Conservation (phyloP, 2,797 vertebrate genomes). For the Hemibagrus guttatus region DNA sequence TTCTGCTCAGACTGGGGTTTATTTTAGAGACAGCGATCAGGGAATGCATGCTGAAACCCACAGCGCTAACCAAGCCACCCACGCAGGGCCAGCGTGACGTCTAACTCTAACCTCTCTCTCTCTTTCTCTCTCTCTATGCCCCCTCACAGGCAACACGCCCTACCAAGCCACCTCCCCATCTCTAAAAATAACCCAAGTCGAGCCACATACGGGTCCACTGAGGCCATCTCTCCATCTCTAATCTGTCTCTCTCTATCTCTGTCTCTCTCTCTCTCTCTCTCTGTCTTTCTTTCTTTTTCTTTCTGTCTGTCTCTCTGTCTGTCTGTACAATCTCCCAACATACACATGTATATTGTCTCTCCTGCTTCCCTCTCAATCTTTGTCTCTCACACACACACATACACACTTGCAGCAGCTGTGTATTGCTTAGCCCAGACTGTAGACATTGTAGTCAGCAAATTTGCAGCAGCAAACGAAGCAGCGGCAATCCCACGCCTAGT, state of each 20-base stretch:
- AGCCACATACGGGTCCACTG: constrained; percentile 53
- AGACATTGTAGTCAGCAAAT: constrained; percentile 33
- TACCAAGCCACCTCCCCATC: constrained; percentile 59
- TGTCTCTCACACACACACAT: neutral
- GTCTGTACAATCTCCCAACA: neutral
- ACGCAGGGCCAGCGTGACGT: constrained; percentile 62
- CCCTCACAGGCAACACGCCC: constrained; percentile 59
- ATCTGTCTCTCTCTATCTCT: too few species aligned
- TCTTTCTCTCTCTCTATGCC: constrained; percentile 53
- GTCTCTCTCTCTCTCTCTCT: neutral
- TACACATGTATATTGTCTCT: neutral
- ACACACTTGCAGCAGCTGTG: constrained; percentile 5
- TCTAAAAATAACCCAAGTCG: constrained; percentile 63
- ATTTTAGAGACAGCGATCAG: constrained; percentile 55
- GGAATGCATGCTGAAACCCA: constrained; percentile 59
- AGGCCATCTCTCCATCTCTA: constrained; percentile 57
- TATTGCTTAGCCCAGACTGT: constrained; percentile 18
- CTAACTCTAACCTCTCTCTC: constrained; percentile 54
- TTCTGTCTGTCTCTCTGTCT: neutral
- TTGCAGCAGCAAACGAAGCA: constrained; percentile 27
- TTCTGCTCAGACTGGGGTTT: constrained; percentile 35
- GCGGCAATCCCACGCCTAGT: neutral
- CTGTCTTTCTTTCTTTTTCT: neutral
- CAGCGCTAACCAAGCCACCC: constrained; percentile 62
- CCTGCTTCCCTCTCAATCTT: neutral